phyloP scores from a whole-genome alignment of 2,888 invertebrate genomes.

The Tetrapedia diversipes region DNA sequence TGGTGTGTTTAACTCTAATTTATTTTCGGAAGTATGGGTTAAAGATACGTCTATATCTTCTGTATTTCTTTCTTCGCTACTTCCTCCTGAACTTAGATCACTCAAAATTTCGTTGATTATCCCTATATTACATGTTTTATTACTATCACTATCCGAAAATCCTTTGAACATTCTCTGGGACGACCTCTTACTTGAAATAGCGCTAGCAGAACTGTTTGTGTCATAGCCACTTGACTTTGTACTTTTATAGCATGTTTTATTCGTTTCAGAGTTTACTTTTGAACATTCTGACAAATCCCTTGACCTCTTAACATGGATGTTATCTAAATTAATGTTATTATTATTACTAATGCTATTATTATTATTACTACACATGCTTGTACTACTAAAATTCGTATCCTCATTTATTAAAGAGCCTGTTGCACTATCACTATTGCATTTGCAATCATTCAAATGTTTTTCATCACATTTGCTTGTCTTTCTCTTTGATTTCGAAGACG shows the following conservation, averaged over 20 bases:
- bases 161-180: constrained; percentile 67
- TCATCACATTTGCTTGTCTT: constrained; percentile 54
- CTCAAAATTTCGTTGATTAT: constrained; percentile 63
- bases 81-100: constrained; percentile 42
- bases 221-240: constrained; percentile 70
- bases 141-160: constrained; percentile 51
- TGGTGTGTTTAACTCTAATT: constrained; percentile 12
- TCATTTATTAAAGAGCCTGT: constrained; percentile 60
- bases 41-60: constrained; percentile 2
- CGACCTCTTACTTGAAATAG: constrained; percentile 34
- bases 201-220: constrained; percentile 61
- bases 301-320: constrained; percentile 43
- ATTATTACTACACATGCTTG: constrained; percentile 65
- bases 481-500: constrained; percentile 60
- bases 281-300: constrained; percentile 71
- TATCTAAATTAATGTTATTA: constrained; percentile 60
- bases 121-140: constrained; percentile 53
- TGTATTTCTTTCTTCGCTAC: constrained; percentile 32
- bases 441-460: constrained; percentile 43
- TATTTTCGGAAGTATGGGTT: not conserved
- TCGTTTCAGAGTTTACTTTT: constrained; percentile 53
- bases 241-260: constrained; percentile 48
- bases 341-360: constrained; percentile 67
- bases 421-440: constrained; percentile 56
- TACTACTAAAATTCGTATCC: constrained; percentile 65